Conservation (phyloP, 2,888 invertebrate genomes). For the Eupithecia vulgata region DNA sequence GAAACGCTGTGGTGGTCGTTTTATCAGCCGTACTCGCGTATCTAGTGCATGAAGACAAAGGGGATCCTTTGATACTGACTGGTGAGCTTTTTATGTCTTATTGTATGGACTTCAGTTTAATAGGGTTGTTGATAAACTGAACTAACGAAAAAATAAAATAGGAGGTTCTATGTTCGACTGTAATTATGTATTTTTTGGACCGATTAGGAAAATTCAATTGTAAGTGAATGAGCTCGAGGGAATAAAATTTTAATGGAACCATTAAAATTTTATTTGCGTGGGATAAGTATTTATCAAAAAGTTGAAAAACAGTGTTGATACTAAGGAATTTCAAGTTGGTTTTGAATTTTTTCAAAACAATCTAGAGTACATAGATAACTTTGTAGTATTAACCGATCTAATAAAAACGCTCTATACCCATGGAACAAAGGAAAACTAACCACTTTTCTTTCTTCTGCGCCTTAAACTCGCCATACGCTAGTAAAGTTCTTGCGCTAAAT, state of each 20-base stretch:
- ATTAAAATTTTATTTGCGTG: too few species aligned
- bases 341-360: too few species aligned
- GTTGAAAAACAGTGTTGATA: too few species aligned
- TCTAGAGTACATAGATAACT: background rate
- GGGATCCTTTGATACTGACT: constrained; percentile 84
- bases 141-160: too few species aligned
- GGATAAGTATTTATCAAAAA: too few species aligned
- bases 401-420: background rate
- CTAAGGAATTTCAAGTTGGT: too few species aligned
- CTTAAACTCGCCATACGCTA: background rate
- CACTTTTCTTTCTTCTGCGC: background rate
- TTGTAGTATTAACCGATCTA: background rate
- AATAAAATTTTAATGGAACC: too few species aligned
- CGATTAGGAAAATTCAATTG: too few species aligned
- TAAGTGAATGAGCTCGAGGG: too few species aligned
- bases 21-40: constrained; percentile 84
- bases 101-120: background rate
- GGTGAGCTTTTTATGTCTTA: constrained; percentile 64
- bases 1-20: constrained; percentile 89
- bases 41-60: constrained; percentile 73
- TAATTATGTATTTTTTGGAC: too few species aligned
- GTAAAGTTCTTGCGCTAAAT: too few species aligned
- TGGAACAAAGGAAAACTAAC: background rate
- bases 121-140: background rate
- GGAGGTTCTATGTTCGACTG: too few species aligned